These are phyloP conservation scores for Archips xylosteana DNA, from an alignment of 2,888 invertebrate genomes.

Conservation along the genomic window DNA sequence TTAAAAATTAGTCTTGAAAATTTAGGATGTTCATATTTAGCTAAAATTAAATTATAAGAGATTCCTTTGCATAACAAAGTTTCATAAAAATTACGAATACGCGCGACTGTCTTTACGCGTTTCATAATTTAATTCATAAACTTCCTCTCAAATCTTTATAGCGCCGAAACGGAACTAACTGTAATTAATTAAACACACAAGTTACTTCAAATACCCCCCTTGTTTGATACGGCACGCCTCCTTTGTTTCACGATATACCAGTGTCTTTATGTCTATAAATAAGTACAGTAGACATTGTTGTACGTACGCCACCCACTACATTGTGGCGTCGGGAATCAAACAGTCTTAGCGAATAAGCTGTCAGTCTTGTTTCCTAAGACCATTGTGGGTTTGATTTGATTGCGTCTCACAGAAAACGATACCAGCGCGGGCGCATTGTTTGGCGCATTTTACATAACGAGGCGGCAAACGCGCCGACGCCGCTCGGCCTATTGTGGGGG, in stretches of 20 bases:
- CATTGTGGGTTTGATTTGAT: slow-evolving; percentile 81
- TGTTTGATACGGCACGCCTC: slow-evolving; percentile 25
- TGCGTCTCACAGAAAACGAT: slow-evolving; percentile 81
- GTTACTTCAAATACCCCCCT: not conserved
- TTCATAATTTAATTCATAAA: not conserved
- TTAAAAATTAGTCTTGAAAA: no score
- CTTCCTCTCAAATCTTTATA: not conserved
- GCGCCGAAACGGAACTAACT: not conserved
- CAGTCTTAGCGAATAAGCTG: slow-evolving; percentile 53
- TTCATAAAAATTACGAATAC: not conserved
- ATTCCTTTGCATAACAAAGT: not conserved
- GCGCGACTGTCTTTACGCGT: not conserved
- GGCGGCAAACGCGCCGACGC: slow-evolving; percentile 73
- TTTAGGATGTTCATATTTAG: no score
- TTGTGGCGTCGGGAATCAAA: slow-evolving; percentile 32
- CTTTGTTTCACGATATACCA: slow-evolving; percentile 24
- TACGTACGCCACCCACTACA: slow-evolving; percentile 14
- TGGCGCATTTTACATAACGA: slow-evolving; percentile 82
- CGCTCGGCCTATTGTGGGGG: slow-evolving; percentile 77
- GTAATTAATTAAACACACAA: slow-evolving; percentile 1
- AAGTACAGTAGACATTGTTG: slow-evolving; percentile 37
- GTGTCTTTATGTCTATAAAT: slow-evolving; percentile 25
- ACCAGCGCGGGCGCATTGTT: slow-evolving; percentile 69
- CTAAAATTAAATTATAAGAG: no score
- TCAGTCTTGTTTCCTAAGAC: slow-evolving; percentile 63